A percentile compares a stretch with the other conserved stretches of the same genome.
phyloP scores from a whole-genome alignment of 2,888 invertebrate genomes.

The Baccha elongata region DNA sequence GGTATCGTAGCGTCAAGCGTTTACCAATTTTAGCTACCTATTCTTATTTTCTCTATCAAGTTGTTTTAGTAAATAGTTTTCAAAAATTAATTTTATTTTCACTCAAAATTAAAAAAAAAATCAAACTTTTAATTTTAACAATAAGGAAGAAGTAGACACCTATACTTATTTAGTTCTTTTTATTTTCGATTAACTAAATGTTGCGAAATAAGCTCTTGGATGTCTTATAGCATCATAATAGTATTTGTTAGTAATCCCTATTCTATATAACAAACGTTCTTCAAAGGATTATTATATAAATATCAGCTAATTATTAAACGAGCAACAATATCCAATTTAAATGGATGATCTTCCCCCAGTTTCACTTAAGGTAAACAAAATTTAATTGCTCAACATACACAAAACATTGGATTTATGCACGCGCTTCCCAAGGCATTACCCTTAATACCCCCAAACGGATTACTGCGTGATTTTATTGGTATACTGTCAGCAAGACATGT shows the following conservation, averaged over 20 bases:
- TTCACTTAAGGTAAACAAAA: conserved; percentile 25
- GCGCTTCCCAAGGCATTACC: conserved; percentile 52
- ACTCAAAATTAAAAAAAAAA: no score
- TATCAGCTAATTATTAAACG: conserved; percentile 51
- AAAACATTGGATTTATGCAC: conserved; percentile 48
- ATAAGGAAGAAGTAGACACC: no score
- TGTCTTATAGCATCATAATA: no score
- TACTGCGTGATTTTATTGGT: conserved; percentile 53
- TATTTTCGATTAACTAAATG: no score
- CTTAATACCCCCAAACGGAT: conserved; percentile 52
- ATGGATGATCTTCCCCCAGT: neutral
- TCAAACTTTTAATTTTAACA: no score
- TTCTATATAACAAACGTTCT: neutral
- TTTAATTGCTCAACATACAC: conserved; percentile 57
- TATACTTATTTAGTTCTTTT: no score
- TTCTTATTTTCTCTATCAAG: no score
- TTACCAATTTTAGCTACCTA: no score
- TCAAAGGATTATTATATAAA: conserved; percentile 19
- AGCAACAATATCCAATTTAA: conserved; percentile 9
- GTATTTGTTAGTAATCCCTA: no score
- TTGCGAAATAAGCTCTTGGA: neutral
- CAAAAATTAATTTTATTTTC: no score
- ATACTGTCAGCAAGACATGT: conserved; percentile 36
- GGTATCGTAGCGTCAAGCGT: no score
- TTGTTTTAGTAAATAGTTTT: no score